Base-by-base conservation (phyloP, 2,797 vertebrate genomes). In the Sebastes paucispinis region DNA sequence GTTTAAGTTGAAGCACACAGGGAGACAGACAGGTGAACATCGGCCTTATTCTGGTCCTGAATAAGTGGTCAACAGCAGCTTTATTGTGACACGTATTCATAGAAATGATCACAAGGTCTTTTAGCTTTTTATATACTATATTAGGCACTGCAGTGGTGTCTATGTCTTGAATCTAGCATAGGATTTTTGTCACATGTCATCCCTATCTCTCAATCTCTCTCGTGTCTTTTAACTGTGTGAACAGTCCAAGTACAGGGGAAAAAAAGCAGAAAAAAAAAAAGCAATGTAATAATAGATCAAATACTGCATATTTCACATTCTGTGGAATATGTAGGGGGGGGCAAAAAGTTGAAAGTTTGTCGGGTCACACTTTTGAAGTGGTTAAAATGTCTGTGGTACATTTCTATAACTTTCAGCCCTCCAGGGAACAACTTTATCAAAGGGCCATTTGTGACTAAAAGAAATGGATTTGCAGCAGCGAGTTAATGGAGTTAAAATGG, bases 401-500 rank as follows among this genome's bases (percentile, higher is more conserved):
- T 50, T 54, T 77, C 20, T 68, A 34, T 64, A 68, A 20, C 13
- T 6, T 72, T 65, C 4, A 73, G 31, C 13, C 29, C 22, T 65
- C 1, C 13, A 5, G 47, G 39, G 3, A 14, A 50, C 22, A 1
- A 62, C 29, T 22, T 22, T 16, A 77, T 71, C 68, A 80, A 82
- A 69, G 58, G 16, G 29, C 31, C 47, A 22, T 22, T 29, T 68
- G 55, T 79, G 34, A 64, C 24, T 24, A 43, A 54, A 4, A 14
- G 11, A 69, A 69, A 62, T 31, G 3, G 14, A 65, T 80, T 81
- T 78, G 27, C 75, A 59, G 25, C 31, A 55, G 47, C 29, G 22
- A 29, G 34, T 34, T 27, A 36, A 14, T 8, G 8, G 18, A 55
- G 16, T 65, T 31, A 31, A 3, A 74, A 62, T 16, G 10, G 12